Evolutionary conservation across 2,113 vertebrate species (phyloP).

Genomic region (Peromyscus leucopus): DNA sequence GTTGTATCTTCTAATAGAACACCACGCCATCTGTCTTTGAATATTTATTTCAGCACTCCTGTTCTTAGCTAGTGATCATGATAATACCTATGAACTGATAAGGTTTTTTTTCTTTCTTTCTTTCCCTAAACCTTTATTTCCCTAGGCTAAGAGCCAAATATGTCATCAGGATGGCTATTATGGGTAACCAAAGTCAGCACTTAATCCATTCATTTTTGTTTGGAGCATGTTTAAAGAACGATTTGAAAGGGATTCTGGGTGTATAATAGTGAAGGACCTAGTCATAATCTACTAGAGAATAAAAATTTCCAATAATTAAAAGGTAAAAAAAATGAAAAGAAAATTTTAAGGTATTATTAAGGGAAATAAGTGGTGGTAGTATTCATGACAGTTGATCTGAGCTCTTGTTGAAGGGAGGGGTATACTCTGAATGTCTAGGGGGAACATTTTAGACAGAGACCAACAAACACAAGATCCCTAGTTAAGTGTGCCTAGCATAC

Average conservation of each 20-base stretch:
- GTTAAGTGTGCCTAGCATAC: background rate
- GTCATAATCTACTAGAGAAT: background rate
- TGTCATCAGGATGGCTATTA: background rate
- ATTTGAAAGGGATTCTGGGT: background rate
- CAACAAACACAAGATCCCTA: background rate
- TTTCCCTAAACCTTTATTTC: background rate
- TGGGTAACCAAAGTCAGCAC: background rate
- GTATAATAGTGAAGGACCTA: background rate
- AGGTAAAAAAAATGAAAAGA: background rate
- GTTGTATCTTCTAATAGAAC: background rate
- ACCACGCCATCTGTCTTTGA: background rate
- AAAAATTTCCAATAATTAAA: conserved; percentile 31
- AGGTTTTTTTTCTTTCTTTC: background rate
- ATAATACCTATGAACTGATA: background rate
- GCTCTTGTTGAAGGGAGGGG: rapidly evolving
- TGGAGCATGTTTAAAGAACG: background rate
- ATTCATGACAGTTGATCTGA: background rate
- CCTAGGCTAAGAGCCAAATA: background rate
- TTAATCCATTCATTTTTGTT: conserved; percentile 42
- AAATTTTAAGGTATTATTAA: background rate
- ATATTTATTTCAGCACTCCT: background rate
- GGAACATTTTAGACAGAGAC: background rate
- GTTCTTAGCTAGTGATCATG: background rate
- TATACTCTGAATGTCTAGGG: background rate
- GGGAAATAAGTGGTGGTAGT: background rate